phyloP scores from a whole-genome alignment of 2,113 vertebrate species.

The Mugil cephalus region DNA sequence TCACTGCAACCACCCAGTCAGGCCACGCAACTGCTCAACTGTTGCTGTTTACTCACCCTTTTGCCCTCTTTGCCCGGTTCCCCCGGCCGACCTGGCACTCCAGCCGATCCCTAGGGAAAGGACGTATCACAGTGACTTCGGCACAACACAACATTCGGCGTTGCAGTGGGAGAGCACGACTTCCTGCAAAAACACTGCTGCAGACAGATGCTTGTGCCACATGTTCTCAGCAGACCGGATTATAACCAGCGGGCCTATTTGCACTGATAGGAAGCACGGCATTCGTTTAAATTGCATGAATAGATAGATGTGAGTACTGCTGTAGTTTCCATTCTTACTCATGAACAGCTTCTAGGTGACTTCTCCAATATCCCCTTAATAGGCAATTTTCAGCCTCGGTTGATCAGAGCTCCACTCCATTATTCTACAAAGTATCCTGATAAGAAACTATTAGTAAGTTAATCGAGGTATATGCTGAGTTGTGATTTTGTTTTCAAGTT shows the following conservation, averaged over 20 bases:
- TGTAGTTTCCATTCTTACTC: conserved; percentile 21
- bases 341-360: conserved; percentile 47
- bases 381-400: conserved; percentile 63
- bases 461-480: conserved; percentile 60
- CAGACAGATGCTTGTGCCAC: conserved; percentile 57
- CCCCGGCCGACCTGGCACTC: conserved; percentile 87
- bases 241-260: conserved; percentile 43
- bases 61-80: conserved; percentile 95
- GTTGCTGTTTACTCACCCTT: conserved; percentile 93
- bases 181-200: conserved; percentile 51
- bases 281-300: conserved; percentile 38
- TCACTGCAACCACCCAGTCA: conserved; percentile 39
- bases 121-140: conserved; percentile 49
- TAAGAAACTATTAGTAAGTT: conserved; percentile 63
- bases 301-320: conserved; percentile 15
- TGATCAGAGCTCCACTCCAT: conserved; percentile 61
- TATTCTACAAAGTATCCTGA: conserved; percentile 59
- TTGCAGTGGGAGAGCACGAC: conserved; percentile 1
- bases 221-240: conserved; percentile 54
- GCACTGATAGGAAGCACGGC: conserved; percentile 23
- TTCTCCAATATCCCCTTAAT: conserved; percentile 50
- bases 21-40: conserved; percentile 66
- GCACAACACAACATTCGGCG: conserved; percentile 13
- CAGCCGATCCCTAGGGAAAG: conserved; percentile 83
- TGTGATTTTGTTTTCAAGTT: conserved; percentile 42